Evolutionary conservation across 2,797 vertebrate species (phyloP).

Genomic region (Bradypodion pumilum): DNA sequence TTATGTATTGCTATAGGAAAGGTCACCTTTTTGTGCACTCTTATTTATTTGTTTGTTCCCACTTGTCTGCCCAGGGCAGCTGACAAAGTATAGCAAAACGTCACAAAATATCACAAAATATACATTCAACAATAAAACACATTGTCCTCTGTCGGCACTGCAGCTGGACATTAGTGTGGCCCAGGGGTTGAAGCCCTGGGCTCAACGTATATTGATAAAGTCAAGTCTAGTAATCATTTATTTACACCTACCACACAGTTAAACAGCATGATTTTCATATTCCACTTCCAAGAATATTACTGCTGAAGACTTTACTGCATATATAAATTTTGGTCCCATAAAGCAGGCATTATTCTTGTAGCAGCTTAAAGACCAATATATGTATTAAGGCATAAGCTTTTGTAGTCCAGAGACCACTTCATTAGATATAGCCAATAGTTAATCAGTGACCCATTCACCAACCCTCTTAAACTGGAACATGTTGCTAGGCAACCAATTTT

Average conservation of each 20-base stretch:
- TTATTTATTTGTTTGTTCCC: too few species aligned
- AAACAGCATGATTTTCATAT: not conserved
- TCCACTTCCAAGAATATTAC: not conserved
- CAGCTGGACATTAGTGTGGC: too few species aligned
- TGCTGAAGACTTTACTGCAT: slow-evolving; percentile 29
- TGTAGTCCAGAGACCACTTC: not conserved
- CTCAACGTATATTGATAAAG: not conserved
- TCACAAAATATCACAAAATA: too few species aligned
- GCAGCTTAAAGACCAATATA: not conserved
- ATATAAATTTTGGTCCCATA: slow-evolving; percentile 58
- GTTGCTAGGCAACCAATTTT: slow-evolving; percentile 70
- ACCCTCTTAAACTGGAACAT: slow-evolving; percentile 17
- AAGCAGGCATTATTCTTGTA: not conserved
- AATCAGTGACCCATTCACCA: slow-evolving; percentile 71
- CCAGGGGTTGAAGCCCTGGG: too few species aligned
- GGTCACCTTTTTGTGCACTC: not conserved
- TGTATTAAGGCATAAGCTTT: not conserved
- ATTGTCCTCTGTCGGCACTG: too few species aligned
- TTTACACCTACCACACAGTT: slow-evolving; percentile 16
- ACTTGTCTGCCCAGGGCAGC: too few species aligned
- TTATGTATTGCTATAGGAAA: not conserved
- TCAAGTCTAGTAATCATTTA: slow-evolving; percentile 14
- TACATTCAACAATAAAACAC: too few species aligned
- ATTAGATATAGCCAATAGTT: slow-evolving; percentile 58
- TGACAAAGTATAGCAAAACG: too few species aligned